A percentile compares a stretch with the other conserved stretches of the same genome.
Evolutionary conservation across 92 coral and sea anemone genomes (phyloP).

Genomic region (Paragorgia papillata): DNA sequence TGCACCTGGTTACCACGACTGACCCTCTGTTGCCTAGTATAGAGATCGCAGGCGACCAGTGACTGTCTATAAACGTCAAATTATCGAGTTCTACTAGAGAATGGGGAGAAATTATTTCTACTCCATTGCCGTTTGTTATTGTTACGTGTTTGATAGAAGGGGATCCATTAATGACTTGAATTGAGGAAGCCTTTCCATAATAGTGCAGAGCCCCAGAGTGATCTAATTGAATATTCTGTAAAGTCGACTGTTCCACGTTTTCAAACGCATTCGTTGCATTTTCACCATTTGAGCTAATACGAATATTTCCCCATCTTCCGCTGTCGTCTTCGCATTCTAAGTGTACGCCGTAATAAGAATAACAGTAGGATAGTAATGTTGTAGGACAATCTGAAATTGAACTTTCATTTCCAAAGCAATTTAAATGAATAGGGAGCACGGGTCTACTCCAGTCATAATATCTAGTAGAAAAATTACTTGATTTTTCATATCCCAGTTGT

Average conservation of each 20-base stretch:
- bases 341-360: not conserved
- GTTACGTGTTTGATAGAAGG: not conserved
- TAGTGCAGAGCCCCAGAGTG: not conserved
- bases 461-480: not conserved
- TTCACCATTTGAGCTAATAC: not conserved
- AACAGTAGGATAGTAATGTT: not conserved
- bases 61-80: not conserved
- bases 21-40: conserved; percentile 21
- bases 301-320: conserved; percentile 10
- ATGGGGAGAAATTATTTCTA: not conserved
- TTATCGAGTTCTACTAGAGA: no score
- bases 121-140: not conserved
- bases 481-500: not conserved
- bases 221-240: not conserved
- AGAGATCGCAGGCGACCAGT: not conserved
- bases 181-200: not conserved
- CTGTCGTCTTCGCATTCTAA: not conserved
- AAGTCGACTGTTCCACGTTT: not conserved
- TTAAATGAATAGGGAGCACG: not conserved
- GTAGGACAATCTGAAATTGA: not conserved
- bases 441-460: not conserved
- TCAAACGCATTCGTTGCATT: not conserved
- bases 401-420: conserved; percentile 9
- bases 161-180: not conserved
- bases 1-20: not conserved